Conservation (phyloP, 53 echinoderm and acorn worm species). For the Holothuria leucospilota region DNA sequence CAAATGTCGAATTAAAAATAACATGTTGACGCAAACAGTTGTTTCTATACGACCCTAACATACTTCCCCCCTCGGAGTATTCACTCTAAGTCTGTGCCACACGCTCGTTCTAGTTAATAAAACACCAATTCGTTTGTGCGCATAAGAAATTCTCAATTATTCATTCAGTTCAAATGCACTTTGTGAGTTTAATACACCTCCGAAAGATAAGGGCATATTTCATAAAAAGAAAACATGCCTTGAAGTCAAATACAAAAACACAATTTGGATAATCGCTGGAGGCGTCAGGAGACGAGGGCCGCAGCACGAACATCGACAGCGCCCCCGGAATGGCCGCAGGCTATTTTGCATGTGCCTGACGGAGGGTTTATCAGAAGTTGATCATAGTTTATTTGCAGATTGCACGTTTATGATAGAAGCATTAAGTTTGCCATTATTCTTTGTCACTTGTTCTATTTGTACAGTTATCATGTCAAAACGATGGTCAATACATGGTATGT, state of each 20-base stretch:
- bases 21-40: no score
- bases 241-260: constrained; percentile 32
- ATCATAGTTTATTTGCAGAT: constrained; percentile 25
- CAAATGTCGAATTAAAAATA: no score
- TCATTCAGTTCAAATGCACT: constrained; percentile 41
- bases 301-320: constrained; percentile 30
- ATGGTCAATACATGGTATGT: no score
- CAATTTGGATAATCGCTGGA: constrained; percentile 16
- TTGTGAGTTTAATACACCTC: constrained; percentile 49
- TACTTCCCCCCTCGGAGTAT: no score
- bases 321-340: neutral
- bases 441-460: constrained; percentile 29
- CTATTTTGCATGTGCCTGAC: constrained; percentile 37
- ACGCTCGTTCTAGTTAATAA: constrained; percentile 23
- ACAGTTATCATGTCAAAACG: neutral
- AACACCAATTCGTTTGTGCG: constrained; percentile 28
- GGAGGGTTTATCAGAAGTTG: constrained; percentile 14
- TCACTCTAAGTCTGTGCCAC: no score
- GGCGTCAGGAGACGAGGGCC: constrained; percentile 31
- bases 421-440: constrained; percentile 4
- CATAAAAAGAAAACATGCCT: constrained; percentile 45
- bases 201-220: constrained; percentile 41
- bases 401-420: constrained; percentile 22
- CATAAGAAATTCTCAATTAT: constrained; percentile 33
- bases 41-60: no score